These are phyloP conservation scores for Argyresthia goedartella DNA, from an alignment of 2,888 invertebrate genomes.

Conservation along the genomic window DNA sequence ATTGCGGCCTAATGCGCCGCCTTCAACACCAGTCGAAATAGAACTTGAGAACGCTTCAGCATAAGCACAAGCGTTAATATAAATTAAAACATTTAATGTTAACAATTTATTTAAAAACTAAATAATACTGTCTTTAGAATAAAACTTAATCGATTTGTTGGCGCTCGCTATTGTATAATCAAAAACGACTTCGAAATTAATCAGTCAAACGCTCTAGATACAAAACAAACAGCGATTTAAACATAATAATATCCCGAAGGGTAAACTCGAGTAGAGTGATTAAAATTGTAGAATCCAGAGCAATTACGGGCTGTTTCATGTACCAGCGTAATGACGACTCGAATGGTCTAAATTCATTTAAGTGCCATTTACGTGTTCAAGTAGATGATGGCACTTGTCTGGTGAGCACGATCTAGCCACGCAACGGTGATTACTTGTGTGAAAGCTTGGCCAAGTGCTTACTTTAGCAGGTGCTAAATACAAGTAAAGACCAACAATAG, in stretches of 20 bases:
- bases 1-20: too few species aligned
- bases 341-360: slow-evolving; percentile 18
- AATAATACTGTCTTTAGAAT: slow-evolving; percentile 7
- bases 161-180: slow-evolving; percentile 41
- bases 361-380: slow-evolving; percentile 6
- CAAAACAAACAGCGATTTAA: slow-evolving; percentile 44
- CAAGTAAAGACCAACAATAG: neutral
- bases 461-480: neutral
- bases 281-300: slow-evolving; percentile 29
- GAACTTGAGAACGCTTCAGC: too few species aligned
- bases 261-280: slow-evolving; percentile 29
- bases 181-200: slow-evolving; percentile 46
- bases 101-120: too few species aligned
- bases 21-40: too few species aligned
- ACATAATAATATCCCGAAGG: slow-evolving; percentile 37
- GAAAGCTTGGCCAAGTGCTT: neutral
- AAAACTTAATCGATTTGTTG: slow-evolving; percentile 23
- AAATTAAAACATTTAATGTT: neutral
- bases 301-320: slow-evolving; percentile 25
- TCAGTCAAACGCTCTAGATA: slow-evolving; percentile 34
- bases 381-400: neutral
- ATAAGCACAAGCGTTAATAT: too few species aligned
- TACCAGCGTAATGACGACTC: slow-evolving; percentile 20
- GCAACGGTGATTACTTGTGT: neutral
- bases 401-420: neutral